Evolutionary conservation across 1,140 invertebrate genomes (phyloP).

Genomic region (Venustaconcha ellipsiformis): DNA sequence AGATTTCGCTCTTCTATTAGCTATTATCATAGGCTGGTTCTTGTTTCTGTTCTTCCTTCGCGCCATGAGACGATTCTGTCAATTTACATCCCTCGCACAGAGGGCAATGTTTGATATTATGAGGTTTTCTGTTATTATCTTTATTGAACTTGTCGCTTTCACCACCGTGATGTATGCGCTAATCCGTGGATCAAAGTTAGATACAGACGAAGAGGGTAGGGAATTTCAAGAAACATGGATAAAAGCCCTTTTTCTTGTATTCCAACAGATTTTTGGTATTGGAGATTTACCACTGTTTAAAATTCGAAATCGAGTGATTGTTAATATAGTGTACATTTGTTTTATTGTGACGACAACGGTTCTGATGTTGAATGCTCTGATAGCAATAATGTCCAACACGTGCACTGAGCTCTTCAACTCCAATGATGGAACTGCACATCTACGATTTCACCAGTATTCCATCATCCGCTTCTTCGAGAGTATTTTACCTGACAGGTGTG

Average conservation of each 20-base stretch:
- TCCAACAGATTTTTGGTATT: conserved; percentile 52
- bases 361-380: conserved; percentile 52
- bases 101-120: conserved; percentile 41
- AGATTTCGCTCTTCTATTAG: conserved; percentile 28
- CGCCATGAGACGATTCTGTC: conserved; percentile 35
- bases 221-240: no score
- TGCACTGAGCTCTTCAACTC: conserved; percentile 35
- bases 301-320: conserved; percentile 36
- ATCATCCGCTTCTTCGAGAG: no score
- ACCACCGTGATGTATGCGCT: conserved; percentile 44
- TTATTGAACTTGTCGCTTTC: conserved; percentile 46
- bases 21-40: conserved; percentile 44
- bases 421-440: no score
- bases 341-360: conserved; percentile 52
- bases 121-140: conserved; percentile 36
- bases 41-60: conserved; percentile 39
- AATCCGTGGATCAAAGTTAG: neutral
- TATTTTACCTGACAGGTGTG: no score
- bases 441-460: no score
- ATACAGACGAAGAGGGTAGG: neutral
- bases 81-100: conserved; percentile 43
- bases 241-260: conserved; percentile 23
- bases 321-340: conserved; percentile 37
- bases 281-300: conserved; percentile 39
- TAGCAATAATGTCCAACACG: conserved; percentile 59